Conservation (phyloP, 2,888 invertebrate species). For the Tigriopus californicus region DNA sequence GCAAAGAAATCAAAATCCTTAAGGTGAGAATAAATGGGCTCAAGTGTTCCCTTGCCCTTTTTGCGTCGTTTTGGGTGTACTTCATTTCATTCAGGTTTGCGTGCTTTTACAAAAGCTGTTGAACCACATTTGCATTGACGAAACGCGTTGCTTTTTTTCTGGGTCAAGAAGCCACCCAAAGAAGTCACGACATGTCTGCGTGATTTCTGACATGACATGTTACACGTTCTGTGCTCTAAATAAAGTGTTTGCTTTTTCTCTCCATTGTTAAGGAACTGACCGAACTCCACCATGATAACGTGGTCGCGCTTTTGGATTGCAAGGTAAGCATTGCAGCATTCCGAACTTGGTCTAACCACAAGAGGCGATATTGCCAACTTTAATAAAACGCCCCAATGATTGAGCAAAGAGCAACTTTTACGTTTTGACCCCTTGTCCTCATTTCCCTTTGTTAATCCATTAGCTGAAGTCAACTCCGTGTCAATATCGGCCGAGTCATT, state of each 20-base stretch:
- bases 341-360: not conserved
- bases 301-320: slow-evolving; percentile 90
- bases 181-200: not conserved
- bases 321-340: slow-evolving; percentile 38
- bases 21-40: slow-evolving; percentile 47
- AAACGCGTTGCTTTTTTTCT: not conserved
- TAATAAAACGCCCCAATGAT: too few relatives aligned
- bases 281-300: slow-evolving; percentile 91
- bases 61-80: not conserved
- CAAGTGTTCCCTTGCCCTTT: too few relatives aligned
- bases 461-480: not conserved
- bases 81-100: not conserved
- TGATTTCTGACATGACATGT: not conserved
- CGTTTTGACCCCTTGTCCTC: not conserved
- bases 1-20: slow-evolving; percentile 96
- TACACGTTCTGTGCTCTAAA: not conserved
- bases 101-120: not conserved
- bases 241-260: not conserved
- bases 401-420: not conserved
- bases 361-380: too few relatives aligned
- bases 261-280: slow-evolving; percentile 57
- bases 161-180: not conserved
- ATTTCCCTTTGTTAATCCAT: not conserved
- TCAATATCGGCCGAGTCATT: not conserved
- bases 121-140: not conserved